Percentiles rank a stretch among this genome's conserved stretches.
phyloP scores from a whole-genome alignment of 2,113 vertebrate species.

The Tor tambroides region DNA sequence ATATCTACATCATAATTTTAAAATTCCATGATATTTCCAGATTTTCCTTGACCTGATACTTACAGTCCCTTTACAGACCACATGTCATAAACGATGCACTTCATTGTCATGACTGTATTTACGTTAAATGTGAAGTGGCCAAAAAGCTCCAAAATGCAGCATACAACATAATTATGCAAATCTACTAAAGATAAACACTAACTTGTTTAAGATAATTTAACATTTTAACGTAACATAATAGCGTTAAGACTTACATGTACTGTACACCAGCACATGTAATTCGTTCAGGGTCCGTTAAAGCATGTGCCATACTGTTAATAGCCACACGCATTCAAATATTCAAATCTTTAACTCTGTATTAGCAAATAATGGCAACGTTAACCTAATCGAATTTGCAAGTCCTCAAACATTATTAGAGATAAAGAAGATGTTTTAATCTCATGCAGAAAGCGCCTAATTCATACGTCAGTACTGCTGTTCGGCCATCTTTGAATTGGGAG shows the following conservation, averaged over 20 bases:
- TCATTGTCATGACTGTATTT: not conserved
- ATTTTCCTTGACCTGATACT: not conserved
- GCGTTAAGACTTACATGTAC: not conserved
- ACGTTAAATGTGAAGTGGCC: not conserved
- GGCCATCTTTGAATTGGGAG: slow-evolving; percentile 53
- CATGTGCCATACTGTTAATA: not conserved
- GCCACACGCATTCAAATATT: not conserved
- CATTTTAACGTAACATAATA: not conserved
- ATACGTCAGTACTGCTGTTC: slow-evolving; percentile 21
- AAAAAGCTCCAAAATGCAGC: not conserved
- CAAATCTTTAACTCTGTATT: not conserved
- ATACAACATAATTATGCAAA: not conserved
- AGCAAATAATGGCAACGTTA: not conserved
- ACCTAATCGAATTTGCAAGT: not conserved
- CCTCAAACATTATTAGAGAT: not conserved
- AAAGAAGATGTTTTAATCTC: not conserved
- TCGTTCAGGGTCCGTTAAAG: not conserved
- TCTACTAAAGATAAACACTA: not conserved
- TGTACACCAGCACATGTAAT: not conserved
- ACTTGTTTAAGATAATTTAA: not conserved
- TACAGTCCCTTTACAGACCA: not conserved
- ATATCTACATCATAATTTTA: not conserved
- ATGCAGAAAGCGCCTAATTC: not conserved
- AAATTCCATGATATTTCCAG: not conserved
- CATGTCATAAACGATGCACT: not conserved